Evolutionary conservation across 2,113 vertebrate genomes (phyloP), one percentile per base, ranked within the genome.

Genomic region (Anoplopoma fimbria): DNA sequence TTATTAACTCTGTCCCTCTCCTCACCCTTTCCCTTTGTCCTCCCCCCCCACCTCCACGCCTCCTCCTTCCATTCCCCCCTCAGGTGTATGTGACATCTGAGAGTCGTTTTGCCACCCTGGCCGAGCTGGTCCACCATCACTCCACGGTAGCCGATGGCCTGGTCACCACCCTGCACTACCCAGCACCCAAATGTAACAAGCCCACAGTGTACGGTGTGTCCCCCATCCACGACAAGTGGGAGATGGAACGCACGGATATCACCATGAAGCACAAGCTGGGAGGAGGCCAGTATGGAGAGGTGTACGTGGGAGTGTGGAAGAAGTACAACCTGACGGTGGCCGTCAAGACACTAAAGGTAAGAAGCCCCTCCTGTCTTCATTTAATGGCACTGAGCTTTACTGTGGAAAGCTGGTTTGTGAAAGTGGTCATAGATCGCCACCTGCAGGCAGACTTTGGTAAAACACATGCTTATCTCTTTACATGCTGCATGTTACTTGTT

Each of bases 211-310:
- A 99, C 0, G 98, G 98, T 0, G 98, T 99, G 87, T 99, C 98
- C n/a, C 98, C 98, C 82, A 99, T 99, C 93, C 97, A 99, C 0
- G 98, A 99, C 93, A 99, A 99, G 89, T 99, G 98, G 98, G 98
- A 99, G 94, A 99, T 99, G 98, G 98, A 99, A 86, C 96, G 98
- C 75, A 99, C 98, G 3, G 98, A 99, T 87, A 99, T 99, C 93
- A 99, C 98, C 93, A 99, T 99, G 98, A 99, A 99, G 97, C 98
- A 99, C 97, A 99, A 99, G 87, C 96, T 99, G 0, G 98, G 98
- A 51, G 98, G 98, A 29, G 98, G 98, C 73, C 98, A 99, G 92
- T 99, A 99, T 1, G 98, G 98, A 0, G 98, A 99, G 92, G 98
- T 99, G 75, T 99, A 99, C 0, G 98, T 99, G 29, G 98, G 98